phyloP scores from a whole-genome alignment of 2,888 invertebrate species.

The Caenorhabditis imperialis region DNA sequence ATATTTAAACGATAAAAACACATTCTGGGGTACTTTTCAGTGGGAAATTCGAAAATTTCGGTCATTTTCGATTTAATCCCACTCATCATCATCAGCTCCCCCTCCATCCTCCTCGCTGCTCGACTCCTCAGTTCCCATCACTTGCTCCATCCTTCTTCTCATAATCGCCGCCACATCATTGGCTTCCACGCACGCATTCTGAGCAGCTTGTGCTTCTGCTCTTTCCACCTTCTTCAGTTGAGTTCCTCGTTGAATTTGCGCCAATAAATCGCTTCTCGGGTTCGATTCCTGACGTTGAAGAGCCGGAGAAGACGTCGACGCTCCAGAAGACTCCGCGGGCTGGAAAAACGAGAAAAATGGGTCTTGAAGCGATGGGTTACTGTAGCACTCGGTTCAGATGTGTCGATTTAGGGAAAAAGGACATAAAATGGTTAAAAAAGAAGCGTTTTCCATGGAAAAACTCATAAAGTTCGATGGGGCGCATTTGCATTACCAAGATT shows the following conservation, averaged over 20 bases:
- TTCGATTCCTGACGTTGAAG: background rate
- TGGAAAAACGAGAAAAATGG: background rate
- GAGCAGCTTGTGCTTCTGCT: constrained; percentile 69
- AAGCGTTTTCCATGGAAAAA: background rate
- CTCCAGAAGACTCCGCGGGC: background rate
- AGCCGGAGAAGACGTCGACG: background rate
- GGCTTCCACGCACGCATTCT: constrained; percentile 59
- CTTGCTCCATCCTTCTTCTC: constrained; percentile 74
- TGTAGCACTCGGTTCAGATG: too few species aligned
- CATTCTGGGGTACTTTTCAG: too few species aligned
- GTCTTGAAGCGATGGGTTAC: too few species aligned
- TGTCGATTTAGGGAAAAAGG: too few species aligned
- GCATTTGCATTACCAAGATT: constrained; percentile 3
- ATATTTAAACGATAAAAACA: too few species aligned
- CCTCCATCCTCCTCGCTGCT: constrained; percentile 61
- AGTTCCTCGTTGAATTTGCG: constrained; percentile 74
- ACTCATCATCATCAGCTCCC: constrained; percentile 70
- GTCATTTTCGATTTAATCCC: constrained; percentile 60
- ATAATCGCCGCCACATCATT: constrained; percentile 78
- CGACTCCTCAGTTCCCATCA: constrained; percentile 64
- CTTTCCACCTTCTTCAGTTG: constrained; percentile 69
- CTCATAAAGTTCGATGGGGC: too few species aligned
- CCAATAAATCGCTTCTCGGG: constrained; percentile 62
- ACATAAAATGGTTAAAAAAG: background rate
- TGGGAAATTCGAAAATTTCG: background rate